These are phyloP conservation scores for Ptychodera flava DNA, from an alignment of 35 echinoderm and acorn worm species.

Conservation along the genomic window DNA sequence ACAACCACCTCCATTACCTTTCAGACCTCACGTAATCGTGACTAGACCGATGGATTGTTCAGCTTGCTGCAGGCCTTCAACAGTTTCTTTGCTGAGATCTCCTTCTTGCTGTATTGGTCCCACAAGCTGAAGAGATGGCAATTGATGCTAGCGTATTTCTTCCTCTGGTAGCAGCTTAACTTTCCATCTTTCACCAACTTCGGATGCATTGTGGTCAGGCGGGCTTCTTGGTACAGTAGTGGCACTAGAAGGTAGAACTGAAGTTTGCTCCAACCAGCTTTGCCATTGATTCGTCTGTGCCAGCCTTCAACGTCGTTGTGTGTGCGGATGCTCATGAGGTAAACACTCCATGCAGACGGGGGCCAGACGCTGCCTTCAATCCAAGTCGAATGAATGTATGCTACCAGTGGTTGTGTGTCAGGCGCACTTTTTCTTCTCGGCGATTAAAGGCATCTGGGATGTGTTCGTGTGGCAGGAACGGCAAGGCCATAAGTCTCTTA, in stretches of 20 bases:
- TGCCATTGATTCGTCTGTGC: constrained; percentile 17
- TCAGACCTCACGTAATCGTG: too few relatives aligned
- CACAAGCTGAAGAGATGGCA: constrained; percentile 4
- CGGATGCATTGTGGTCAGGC: background rate
- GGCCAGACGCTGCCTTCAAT: constrained; percentile 1
- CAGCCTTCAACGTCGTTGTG: constrained; percentile 44
- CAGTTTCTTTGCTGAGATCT: too few relatives aligned
- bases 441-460: background rate
- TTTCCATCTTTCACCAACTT: constrained; percentile 15
- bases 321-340: constrained; percentile 11
- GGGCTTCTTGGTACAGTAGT: background rate
- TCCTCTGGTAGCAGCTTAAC: constrained; percentile 16
- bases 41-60: too few relatives aligned
- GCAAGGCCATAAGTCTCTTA: constrained; percentile 19
- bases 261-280: background rate
- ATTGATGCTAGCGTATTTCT: constrained; percentile 9
- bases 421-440: background rate
- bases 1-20: too few relatives aligned
- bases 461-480: constrained; percentile 23
- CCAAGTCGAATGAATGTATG: constrained; percentile 3
- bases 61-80: too few relatives aligned
- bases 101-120: background rate
- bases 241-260: background rate
- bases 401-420: background rate
- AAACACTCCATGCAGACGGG: constrained; percentile 14